Evolutionary conservation across 1,140 invertebrate genomes (phyloP), one percentile per base, ranked within the genome.

Genomic region (Caenorhabditis latens): DNA sequence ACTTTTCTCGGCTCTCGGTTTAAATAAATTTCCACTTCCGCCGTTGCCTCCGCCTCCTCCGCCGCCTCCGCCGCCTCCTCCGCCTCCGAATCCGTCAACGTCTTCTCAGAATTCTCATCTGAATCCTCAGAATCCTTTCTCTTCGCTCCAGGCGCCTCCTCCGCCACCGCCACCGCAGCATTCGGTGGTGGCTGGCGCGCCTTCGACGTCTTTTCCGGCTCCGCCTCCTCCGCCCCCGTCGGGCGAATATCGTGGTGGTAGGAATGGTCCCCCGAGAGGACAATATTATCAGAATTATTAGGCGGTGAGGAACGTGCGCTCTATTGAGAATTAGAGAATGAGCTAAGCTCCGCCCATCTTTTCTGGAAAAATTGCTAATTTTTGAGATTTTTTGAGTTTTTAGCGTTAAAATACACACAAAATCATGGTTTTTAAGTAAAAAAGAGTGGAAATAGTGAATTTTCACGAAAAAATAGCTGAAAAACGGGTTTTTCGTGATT

Each of bases 21-120:
- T 79, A 24, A 46, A 79, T 79, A 71, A 71, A 16, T 46, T 46
- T 71, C 65, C 65, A 19, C 65, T 42, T 50, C 71, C 71, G 50
- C 71, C 71, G 9, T 42, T 42, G 46, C 67, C 67, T 40, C 67
- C 67, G 21, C 71, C 46, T 79, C 46, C 71, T 79, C 46, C 46
- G 2, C 11, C 40, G 40, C 24, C 40, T 14, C 63, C 63, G 13
- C 24, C 40, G 21, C 63, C 63, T 67, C 63, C 63, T 40, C 63
- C 63, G 11, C 50, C 50, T 53, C 13, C 50, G 9, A 16, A 16
- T 53, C 24, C 65, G 11, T 14, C 65, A 42, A 14, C 71, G 7
- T 46, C 65, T 71, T 42, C 42, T 71, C 19, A 40, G 65, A 40
- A 40, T 71, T 42, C 40, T 8, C 40, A 40, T 71, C 65, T 1